These are phyloP conservation scores for Drosophila ananassae DNA, from an alignment of 1,140 invertebrate species.

Conservation along the genomic window DNA sequence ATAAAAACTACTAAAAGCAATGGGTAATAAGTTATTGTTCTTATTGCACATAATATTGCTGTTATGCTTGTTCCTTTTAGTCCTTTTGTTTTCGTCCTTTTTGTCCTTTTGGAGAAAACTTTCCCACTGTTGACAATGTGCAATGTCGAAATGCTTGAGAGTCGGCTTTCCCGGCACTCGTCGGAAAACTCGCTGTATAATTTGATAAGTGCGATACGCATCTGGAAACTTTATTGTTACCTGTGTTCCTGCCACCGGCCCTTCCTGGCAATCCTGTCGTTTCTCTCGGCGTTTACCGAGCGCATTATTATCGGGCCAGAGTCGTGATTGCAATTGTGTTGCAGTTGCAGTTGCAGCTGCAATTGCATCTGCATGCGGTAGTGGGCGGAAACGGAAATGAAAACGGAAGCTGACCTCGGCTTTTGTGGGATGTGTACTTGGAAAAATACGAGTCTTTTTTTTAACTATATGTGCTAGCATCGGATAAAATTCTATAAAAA, in stretches of 20 bases:
- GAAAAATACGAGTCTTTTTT: not conserved
- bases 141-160: constrained; percentile 32
- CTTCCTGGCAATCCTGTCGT: not conserved
- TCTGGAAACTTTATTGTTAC: constrained; percentile 43
- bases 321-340: constrained; percentile 20
- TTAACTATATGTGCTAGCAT: too few species aligned
- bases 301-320: constrained; percentile 39
- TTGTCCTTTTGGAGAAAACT: constrained; percentile 25
- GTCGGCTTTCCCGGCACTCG: not conserved
- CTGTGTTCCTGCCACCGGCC: constrained; percentile 6
- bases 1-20: constrained; percentile 82
- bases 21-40: constrained; percentile 78
- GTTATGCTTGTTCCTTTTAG: constrained; percentile 26
- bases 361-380: constrained; percentile 15
- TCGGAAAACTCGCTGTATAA: constrained; percentile 36
- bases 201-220: constrained; percentile 56
- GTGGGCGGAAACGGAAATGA: constrained; percentile 21
- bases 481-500: too few species aligned
- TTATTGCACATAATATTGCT: constrained; percentile 49
- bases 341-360: constrained; percentile 30
- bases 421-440: constrained; percentile 1
- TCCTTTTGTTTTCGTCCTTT: constrained; percentile 1
- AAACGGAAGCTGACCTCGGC: constrained; percentile 37
- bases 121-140: constrained; percentile 48
- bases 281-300: constrained; percentile 15